These are phyloP conservation scores for Phoxinus phoxinus DNA, from an alignment of 2,113 vertebrate genomes.

Conservation along the genomic window DNA sequence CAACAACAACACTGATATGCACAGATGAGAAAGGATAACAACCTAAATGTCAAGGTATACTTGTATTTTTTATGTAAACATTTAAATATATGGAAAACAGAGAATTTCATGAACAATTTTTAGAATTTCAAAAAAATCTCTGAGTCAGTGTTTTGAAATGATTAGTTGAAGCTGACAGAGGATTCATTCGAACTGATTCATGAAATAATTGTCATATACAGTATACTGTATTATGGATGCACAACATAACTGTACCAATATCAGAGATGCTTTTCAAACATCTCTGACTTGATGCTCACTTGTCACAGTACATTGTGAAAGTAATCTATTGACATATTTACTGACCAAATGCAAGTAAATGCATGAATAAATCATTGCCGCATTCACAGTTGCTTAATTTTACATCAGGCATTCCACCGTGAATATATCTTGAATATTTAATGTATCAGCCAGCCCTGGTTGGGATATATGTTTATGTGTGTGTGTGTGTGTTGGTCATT, in stretches of 20 bases:
- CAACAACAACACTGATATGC: too few species aligned
- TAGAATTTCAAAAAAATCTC: too few species aligned
- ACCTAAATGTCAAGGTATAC: neutral
- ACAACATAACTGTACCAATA: neutral
- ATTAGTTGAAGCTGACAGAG: neutral
- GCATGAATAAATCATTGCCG: neutral
- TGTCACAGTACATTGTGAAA: neutral
- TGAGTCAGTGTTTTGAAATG: too few species aligned
- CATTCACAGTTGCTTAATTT: neutral
- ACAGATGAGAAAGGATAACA: too few species aligned
- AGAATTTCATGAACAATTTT: too few species aligned
- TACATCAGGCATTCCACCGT: neutral
- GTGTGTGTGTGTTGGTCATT: constrained; percentile 48
- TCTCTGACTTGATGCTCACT: neutral
- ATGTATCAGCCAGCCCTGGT: neutral
- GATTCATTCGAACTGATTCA: neutral
- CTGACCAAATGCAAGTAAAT: neutral
- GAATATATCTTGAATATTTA: neutral
- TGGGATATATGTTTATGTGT: constrained; percentile 1
- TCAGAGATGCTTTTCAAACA: neutral
- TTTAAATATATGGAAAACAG: neutral
- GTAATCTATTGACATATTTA: neutral
- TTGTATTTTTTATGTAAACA: neutral
- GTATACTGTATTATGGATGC: neutral
- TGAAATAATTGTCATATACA: neutral